Evolutionary conservation across 37 sponge, comb jelly and placozoan species (phyloP).

Genomic region (Spongia lamella): DNA sequence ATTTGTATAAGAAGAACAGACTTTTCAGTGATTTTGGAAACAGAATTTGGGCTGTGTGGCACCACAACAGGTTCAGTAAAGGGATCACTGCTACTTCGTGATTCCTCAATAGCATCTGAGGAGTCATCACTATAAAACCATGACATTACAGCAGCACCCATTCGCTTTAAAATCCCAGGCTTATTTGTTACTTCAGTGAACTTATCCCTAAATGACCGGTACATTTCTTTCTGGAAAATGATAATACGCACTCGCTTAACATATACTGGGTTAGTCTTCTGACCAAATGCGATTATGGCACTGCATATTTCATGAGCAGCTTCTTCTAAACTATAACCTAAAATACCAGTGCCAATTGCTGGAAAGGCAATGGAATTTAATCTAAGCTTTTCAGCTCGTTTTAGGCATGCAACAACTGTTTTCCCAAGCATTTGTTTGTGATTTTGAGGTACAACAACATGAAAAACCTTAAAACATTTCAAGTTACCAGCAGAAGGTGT

Average conservation of each 20-base stretch:
- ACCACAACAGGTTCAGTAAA: not conserved
- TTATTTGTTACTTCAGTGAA: not conserved
- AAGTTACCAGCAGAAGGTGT: not conserved
- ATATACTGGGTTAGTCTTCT: not conserved
- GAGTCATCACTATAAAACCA: too few species aligned
- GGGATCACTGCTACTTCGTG: too few species aligned
- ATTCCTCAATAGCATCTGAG: too few species aligned
- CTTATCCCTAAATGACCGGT: not conserved
- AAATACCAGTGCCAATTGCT: slow-evolving; percentile 26
- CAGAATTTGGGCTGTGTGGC: not conserved
- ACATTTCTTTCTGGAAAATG: not conserved
- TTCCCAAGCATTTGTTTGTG: not conserved
- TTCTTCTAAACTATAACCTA: not conserved
- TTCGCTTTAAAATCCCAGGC: not conserved
- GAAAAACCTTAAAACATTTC: slow-evolving; percentile 6
- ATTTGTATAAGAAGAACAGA: slow-evolving; percentile 8
- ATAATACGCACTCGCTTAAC: not conserved
- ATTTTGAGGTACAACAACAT: not conserved
- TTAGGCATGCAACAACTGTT: not conserved
- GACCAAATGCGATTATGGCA: slow-evolving; percentile 1
- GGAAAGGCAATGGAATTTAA: slow-evolving; percentile 14
- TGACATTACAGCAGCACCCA: not conserved
- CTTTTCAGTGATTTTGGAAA: not conserved
- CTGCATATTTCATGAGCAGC: not conserved
- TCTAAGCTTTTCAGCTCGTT: slow-evolving; percentile 1